Percentiles rank a stretch among this genome's conserved stretches.
Evolutionary conservation across 2,888 invertebrate species (phyloP).

Genomic region (Thalpophila matura): DNA sequence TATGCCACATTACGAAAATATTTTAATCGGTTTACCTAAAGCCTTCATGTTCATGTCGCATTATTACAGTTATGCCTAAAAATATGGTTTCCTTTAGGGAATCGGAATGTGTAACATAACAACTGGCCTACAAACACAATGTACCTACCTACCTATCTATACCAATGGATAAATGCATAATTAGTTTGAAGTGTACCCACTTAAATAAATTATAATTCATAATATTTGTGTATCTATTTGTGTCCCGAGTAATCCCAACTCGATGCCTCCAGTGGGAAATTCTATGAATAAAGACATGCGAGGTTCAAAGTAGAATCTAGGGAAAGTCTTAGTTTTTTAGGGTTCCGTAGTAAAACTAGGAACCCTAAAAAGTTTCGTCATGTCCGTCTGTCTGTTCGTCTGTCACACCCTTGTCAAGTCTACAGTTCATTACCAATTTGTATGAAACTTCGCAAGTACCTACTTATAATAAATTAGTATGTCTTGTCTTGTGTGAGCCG

Average conservation of each 20-base stretch:
- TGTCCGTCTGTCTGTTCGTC: too few species aligned
- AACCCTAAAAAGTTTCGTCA: too few species aligned
- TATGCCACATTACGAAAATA: background rate
- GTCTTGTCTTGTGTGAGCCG: too few species aligned
- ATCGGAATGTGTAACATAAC: slow-evolving; percentile 10
- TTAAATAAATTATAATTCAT: slow-evolving; percentile 29
- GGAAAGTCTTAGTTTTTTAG: too few species aligned
- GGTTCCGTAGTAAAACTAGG: too few species aligned
- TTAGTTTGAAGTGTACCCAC: slow-evolving; percentile 11
- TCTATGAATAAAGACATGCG: slow-evolving; percentile 19
- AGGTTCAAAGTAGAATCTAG: slow-evolving; percentile 10
- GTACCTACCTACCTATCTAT: background rate
- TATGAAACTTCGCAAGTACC: too few species aligned
- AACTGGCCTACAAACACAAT: slow-evolving; percentile 29
- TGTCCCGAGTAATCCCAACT: slow-evolving; percentile 18
- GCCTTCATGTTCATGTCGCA: slow-evolving; percentile 8
- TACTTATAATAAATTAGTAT: too few species aligned
- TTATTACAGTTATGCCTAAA: slow-evolving; percentile 14
- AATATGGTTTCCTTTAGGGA: slow-evolving; percentile 19
- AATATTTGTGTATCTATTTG: slow-evolving; percentile 19
- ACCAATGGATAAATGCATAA: slow-evolving; percentile 21
- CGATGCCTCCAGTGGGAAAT: slow-evolving; percentile 48
- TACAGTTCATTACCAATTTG: too few species aligned
- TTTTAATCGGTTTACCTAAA: slow-evolving; percentile 18
- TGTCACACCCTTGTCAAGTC: too few species aligned